Conservation (phyloP, 2,888 invertebrate genomes). For the Drosophila kuntzei region DNA sequence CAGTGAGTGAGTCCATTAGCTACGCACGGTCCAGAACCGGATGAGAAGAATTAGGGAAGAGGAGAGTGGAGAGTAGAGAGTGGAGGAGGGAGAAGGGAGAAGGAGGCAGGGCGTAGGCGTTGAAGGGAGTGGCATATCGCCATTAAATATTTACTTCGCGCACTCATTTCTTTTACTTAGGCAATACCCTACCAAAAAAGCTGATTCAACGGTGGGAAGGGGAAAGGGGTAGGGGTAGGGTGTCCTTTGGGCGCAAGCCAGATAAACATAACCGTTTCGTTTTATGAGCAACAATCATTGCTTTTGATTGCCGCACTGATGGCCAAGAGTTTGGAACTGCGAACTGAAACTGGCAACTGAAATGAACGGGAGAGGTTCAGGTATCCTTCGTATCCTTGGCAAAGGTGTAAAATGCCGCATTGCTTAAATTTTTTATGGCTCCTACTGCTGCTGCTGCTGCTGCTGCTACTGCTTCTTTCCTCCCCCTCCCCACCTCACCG, state of each 20-base stretch:
- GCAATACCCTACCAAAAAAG: constrained; percentile 5
- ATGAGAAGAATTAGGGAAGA: too few species aligned
- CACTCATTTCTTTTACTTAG: constrained; percentile 71
- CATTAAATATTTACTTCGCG: constrained; percentile 79
- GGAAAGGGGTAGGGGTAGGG: background rate
- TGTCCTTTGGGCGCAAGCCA: constrained; percentile 70
- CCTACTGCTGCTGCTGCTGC: constrained; percentile 15
- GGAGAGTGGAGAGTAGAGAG: background rate
- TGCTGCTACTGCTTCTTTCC: constrained; percentile 28
- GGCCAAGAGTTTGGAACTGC: constrained; percentile 40
- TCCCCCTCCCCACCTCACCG: background rate
- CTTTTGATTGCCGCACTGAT: constrained; percentile 82
- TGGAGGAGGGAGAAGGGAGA: background rate
- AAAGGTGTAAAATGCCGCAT: constrained; percentile 80
- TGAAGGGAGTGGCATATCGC: constrained; percentile 31
- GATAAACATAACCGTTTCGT: constrained; percentile 84
- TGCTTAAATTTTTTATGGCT: constrained; percentile 76
- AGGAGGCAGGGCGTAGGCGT: constrained; percentile 5
- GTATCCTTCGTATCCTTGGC: constrained; percentile 33
- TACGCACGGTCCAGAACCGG: constrained; percentile 33
- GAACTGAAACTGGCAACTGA: constrained; percentile 18
- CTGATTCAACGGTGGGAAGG: background rate
- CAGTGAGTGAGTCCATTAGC: constrained; percentile 64
- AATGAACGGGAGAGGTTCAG: constrained; percentile 16
- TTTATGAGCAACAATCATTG: constrained; percentile 84